These are phyloP conservation scores for Morpho deidamia DNA, from an alignment of 2,888 invertebrate species.

Conservation along the genomic window DNA sequence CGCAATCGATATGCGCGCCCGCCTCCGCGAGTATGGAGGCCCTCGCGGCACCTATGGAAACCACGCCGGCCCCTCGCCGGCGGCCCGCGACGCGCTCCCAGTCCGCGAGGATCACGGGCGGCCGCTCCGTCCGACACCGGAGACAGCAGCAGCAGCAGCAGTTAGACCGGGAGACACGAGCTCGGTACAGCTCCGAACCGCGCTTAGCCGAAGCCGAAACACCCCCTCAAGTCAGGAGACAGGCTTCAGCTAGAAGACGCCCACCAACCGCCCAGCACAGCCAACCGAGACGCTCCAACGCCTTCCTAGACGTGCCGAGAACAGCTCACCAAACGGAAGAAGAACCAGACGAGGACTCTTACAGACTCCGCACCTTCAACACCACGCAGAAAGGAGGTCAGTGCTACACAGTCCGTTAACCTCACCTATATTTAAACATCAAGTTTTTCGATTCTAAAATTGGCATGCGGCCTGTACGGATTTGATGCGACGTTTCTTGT, in stretches of 20 bases:
- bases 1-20: conserved; percentile 86
- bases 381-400: conserved; percentile 92
- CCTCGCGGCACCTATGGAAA: conserved; percentile 73
- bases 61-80: conserved; percentile 78
- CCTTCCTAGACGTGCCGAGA: conserved; percentile 84
- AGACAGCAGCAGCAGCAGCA: conserved; percentile 67
- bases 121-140: conserved; percentile 75
- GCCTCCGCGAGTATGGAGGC: conserved; percentile 84
- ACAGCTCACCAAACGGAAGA: conserved; percentile 61
- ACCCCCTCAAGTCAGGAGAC: conserved; percentile 81
- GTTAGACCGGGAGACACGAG: conserved; percentile 74
- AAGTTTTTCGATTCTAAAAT: conserved; percentile 55
- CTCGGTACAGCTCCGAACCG: conserved; percentile 83
- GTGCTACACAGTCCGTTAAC: conserved; percentile 65
- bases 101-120: conserved; percentile 84
- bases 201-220: conserved; percentile 82
- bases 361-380: conserved; percentile 94
- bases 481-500: conserved; percentile 18
- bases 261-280: conserved; percentile 65
- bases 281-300: conserved; percentile 81
- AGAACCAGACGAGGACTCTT: conserved; percentile 90
- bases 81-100: conserved; percentile 86
- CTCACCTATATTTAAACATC: conserved; percentile 51
- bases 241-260: conserved; percentile 79
- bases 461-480: conserved; percentile 49